Percentiles rank a stretch among this genome's conserved stretches.
Evolutionary conservation across 2,797 vertebrate genomes (phyloP).

Genomic region (Percopsis omiscomaycus): DNA sequence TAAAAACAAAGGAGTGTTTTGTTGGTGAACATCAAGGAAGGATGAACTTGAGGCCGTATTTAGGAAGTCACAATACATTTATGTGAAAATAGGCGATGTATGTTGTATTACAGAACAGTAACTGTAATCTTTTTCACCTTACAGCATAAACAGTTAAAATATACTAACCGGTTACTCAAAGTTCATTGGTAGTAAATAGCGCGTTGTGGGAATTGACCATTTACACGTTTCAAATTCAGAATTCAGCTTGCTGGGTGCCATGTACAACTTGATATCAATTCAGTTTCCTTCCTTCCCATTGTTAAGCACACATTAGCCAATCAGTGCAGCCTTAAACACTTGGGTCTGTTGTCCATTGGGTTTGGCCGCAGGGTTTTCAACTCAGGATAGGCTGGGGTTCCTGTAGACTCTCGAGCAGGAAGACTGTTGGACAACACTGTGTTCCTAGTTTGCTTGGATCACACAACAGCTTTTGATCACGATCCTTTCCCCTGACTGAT

Average conservation of each 20-base stretch:
- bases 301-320: constrained; percentile 14
- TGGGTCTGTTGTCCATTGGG: constrained; percentile 27
- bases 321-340: constrained; percentile 13
- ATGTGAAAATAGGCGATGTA: too few relatives aligned
- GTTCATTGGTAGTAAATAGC: constrained; percentile 4
- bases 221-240: constrained; percentile 5
- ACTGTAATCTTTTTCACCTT: background rate
- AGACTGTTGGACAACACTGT: background rate
- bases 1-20: background rate
- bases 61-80: background rate
- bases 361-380: constrained; percentile 31
- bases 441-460: constrained; percentile 44
- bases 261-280: too few relatives aligned
- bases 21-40: constrained; percentile 8
- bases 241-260: background rate
- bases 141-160: background rate
- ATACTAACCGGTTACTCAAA: background rate
- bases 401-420: constrained; percentile 51
- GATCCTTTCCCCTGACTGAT: constrained; percentile 45
- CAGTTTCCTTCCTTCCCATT: too few relatives aligned
- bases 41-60: background rate
- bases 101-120: background rate
- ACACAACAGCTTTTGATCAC: constrained; percentile 41
- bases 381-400: constrained; percentile 61
- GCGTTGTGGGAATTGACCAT: constrained; percentile 8